phyloP scores from a whole-genome alignment of 2,888 invertebrate species.

The Tetramorium bicarinatum region DNA sequence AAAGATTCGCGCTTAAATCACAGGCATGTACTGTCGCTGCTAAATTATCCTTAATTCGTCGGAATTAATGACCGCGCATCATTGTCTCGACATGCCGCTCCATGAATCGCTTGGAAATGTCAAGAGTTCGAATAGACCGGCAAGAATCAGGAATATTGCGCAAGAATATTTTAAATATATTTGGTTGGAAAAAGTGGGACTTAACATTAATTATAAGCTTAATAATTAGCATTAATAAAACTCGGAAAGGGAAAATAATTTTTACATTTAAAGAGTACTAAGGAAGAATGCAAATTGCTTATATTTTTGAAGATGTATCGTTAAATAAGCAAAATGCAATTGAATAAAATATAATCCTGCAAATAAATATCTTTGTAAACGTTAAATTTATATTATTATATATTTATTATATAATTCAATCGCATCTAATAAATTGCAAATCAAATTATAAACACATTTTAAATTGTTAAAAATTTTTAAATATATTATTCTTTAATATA shows the following conservation, averaged over 20 bases:
- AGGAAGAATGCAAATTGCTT: neutral
- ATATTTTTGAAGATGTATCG: neutral
- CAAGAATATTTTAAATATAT: neutral
- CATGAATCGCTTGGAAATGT: conserved; percentile 4
- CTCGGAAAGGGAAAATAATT: neutral
- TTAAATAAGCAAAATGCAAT: neutral
- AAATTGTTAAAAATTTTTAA: neutral
- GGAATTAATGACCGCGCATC: conserved; percentile 29
- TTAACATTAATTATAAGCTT: neutral
- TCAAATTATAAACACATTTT: neutral
- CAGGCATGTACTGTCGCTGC: neutral
- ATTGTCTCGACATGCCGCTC: conserved; percentile 24
- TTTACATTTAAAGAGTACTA: conserved; percentile 1
- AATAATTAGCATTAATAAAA: no score
- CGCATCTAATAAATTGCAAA: neutral
- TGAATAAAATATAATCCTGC: neutral
- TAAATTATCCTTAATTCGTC: conserved; percentile 59
- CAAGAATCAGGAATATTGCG: conserved; percentile 10
- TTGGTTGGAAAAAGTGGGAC: neutral
- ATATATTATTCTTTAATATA: no score
- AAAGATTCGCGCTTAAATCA: conserved; percentile 37
- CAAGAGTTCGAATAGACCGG: conserved; percentile 7
- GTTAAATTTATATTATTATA: neutral
- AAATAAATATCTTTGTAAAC: neutral
- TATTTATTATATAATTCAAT: neutral